Evolutionary conservation across 1,140 invertebrate genomes (phyloP).

Genomic region (Polypedilum vanderplanki): DNA sequence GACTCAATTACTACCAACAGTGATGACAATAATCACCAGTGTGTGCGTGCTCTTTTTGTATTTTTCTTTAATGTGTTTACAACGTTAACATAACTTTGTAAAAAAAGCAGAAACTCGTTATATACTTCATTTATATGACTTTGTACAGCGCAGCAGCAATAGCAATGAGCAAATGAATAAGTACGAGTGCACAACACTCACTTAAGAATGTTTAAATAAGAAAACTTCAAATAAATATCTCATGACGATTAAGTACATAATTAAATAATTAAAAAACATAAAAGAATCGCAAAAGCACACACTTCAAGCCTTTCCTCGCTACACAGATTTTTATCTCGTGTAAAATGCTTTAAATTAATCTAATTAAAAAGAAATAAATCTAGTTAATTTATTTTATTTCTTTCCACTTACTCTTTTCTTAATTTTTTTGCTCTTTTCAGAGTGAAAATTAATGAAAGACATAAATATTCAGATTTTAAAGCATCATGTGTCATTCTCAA

Average conservation of each 20-base stretch:
- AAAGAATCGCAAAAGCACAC: conserved; percentile 5
- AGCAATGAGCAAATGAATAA: not conserved
- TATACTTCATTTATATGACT: not conserved
- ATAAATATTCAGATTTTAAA: conserved; percentile 28
- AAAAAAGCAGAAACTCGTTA: not conserved
- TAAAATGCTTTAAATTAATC: conserved; percentile 28
- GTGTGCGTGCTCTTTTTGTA: not conserved
- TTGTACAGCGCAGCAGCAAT: not conserved
- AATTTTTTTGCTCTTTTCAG: too few species aligned
- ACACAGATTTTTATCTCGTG: conserved; percentile 25
- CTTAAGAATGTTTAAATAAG: not conserved
- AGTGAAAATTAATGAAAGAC: conserved; percentile 24
- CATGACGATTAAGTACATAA: conserved; percentile 22
- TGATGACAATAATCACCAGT: conserved; percentile 10
- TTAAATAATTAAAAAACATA: conserved; percentile 28
- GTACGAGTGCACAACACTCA: not conserved
- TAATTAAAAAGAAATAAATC: conserved; percentile 29
- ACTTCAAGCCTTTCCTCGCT: conserved; percentile 5
- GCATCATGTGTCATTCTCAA: conserved; percentile 28
- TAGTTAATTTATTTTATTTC: conserved; percentile 15
- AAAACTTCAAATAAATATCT: conserved; percentile 14
- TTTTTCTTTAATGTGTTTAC: conserved; percentile 23
- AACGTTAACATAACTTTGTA: conserved; percentile 16
- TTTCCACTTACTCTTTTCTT: not conserved
- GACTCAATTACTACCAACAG: conserved; percentile 15